Base-by-base conservation (phyloP, 1,140 invertebrate genomes). In the Philopotamus ludificatus region DNA sequence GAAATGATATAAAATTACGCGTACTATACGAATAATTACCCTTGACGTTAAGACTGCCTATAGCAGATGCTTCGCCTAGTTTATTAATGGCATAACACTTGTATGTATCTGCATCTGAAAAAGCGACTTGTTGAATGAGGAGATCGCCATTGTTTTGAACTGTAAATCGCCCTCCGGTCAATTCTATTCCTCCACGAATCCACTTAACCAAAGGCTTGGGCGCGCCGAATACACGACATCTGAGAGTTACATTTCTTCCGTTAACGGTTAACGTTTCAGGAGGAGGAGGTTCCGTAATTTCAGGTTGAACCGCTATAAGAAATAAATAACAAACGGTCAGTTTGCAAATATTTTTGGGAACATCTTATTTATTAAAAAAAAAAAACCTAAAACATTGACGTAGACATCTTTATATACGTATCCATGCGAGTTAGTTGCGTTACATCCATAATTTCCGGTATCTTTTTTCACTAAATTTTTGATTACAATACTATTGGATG, bases 351-450 rank as follows among this genome's bases (percentile, higher is more conserved):
- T 23, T 26, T 9, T 22, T 51, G 20, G 28, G n/a, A 9, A 49
- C 20, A 15, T 49, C 10, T 16, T 7, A 45, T 18, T 7, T 21
- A 49, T 15, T 49, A 18, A 8, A 39, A 39, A 39, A 39, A 8
- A 3, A 47, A 22, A 51, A 89, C 88, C 88, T 70, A 96, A 81
- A 4, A 99, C 97, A 81, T 99, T 99, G 3, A 99, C 86, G 74
- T 94, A 99, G 42, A 98, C 93, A 83, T 99, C 96, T 74, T 95
- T 94, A 80, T 97, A 99, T 10, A 98, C 93, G 78, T 99, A 99
- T 25, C 97, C 97, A 69, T 95, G 84, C n/a, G 90, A 91, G 77
- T 99, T 99, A 63, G 95, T 97, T 0, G 96, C 97, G 81, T 99
- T 99, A 79, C 97, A 99, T 49, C 98, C 96, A 74, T 97, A 96